Evolutionary conservation across 2,113 vertebrate species (phyloP).

Genomic region (Helogale parvula): DNA sequence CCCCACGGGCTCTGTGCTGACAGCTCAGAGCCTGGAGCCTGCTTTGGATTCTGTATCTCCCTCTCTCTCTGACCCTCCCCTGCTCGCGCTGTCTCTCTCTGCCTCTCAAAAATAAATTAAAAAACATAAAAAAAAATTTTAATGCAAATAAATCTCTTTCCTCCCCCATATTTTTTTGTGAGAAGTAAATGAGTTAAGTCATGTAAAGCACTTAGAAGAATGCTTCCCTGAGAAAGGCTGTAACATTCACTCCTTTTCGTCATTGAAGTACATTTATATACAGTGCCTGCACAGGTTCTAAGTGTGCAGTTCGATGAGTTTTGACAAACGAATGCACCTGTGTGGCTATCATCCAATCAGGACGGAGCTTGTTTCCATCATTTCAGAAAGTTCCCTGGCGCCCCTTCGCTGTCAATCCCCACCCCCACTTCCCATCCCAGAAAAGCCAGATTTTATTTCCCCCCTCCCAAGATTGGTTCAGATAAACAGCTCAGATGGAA

Average conservation of each 20-base stretch:
- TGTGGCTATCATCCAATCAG: neutral
- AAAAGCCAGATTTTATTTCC: neutral
- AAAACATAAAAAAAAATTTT: too few relatives aligned
- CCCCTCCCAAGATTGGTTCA: neutral
- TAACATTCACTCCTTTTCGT: neutral
- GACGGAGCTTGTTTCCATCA: neutral
- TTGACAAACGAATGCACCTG: neutral
- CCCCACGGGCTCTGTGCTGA: too few relatives aligned
- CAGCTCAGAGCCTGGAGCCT: too few relatives aligned
- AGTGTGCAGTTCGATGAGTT: neutral
- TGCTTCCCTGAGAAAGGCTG: neutral
- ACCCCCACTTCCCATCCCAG: neutral
- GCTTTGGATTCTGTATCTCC: too few relatives aligned
- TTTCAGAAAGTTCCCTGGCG: neutral
- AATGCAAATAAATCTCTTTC: slow-evolving; percentile 6
- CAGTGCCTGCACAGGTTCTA: neutral
- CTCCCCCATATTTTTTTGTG: slow-evolving; percentile 18
- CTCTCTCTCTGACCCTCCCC: too few relatives aligned
- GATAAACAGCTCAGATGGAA: neutral
- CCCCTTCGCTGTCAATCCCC: neutral
- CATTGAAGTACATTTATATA: neutral
- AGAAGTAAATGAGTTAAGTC: slow-evolving; percentile 8
- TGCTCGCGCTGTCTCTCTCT: too few relatives aligned
- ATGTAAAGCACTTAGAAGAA: neutral
- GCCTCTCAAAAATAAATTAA: too few relatives aligned